Percentiles rank a stretch among this genome's conserved stretches.
phyloP scores from a whole-genome alignment of 92 coral and sea anemone species.

The Blastomussa wellsi region DNA sequence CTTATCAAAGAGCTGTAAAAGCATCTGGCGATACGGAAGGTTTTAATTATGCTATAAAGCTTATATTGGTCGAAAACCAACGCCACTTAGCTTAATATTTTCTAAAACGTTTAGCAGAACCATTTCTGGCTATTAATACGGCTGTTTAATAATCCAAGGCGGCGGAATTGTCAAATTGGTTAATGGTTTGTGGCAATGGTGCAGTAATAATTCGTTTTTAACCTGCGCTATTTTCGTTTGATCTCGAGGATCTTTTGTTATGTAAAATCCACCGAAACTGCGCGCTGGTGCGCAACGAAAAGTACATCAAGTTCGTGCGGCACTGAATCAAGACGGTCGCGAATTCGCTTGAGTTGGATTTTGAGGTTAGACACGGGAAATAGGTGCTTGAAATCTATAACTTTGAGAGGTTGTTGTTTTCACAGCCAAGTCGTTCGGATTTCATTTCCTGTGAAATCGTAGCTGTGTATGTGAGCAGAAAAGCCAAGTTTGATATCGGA shows the following conservation, averaged over 20 bases:
- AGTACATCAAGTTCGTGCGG: background rate
- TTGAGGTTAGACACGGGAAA: constrained; percentile 27
- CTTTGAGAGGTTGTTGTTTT: background rate
- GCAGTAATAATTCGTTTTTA: constrained; percentile 12
- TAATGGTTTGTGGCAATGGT: constrained; percentile 13
- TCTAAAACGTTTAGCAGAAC: background rate
- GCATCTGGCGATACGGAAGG: background rate
- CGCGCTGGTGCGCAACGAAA: constrained; percentile 1
- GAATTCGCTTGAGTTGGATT: background rate
- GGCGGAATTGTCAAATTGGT: background rate
- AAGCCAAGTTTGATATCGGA: background rate
- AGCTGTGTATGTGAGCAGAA: background rate
- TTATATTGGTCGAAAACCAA: background rate
- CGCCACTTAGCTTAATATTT: background rate
- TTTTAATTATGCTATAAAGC: too few relatives aligned
- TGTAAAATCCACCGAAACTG: constrained; percentile 4
- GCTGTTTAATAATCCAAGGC: constrained; percentile 2
- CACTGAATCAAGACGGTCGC: background rate
- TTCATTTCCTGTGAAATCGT: background rate
- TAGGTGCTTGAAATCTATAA: constrained; percentile 4
- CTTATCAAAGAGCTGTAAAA: background rate
- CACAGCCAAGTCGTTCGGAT: background rate
- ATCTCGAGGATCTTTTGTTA: constrained; percentile 20
- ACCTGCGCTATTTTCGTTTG: background rate
- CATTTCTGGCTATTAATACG: background rate